A percentile compares a stretch with the other conserved stretches of the same genome.
phyloP scores from a whole-genome alignment of 1,140 invertebrate genomes.

The Drosophila santomea region DNA sequence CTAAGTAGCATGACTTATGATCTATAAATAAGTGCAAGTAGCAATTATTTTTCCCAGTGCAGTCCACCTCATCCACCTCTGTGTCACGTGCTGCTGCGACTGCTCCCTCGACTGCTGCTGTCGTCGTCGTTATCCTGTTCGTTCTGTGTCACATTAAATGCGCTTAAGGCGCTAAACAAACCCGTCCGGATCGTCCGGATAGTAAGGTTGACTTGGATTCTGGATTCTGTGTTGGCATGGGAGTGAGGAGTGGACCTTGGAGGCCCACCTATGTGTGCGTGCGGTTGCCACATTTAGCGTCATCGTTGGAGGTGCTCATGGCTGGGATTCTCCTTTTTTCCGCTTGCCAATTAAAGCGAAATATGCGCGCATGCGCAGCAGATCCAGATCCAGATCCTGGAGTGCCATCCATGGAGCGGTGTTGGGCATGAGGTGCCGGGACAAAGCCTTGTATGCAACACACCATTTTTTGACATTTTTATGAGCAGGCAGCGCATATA shows the following conservation, averaged over 20 bases:
- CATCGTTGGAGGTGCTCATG: slow-evolving; percentile 74
- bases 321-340: slow-evolving; percentile 25
- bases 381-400: slow-evolving; percentile 29
- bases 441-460: slow-evolving; percentile 67
- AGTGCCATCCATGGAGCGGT: slow-evolving; percentile 28
- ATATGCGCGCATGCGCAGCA: slow-evolving; percentile 78
- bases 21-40: no score
- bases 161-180: slow-evolving; percentile 83
- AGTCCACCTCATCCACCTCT: slow-evolving; percentile 53
- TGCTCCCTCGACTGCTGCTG: slow-evolving; percentile 43
- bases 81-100: slow-evolving; percentile 73
- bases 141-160: slow-evolving; percentile 83
- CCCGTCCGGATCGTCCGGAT: slow-evolving; percentile 39
- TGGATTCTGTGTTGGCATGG: not conserved
- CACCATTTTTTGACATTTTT: slow-evolving; percentile 84
- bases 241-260: slow-evolving; percentile 1
- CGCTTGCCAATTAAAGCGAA: slow-evolving; percentile 80
- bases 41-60: slow-evolving; percentile 6
- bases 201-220: not conserved
- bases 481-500: slow-evolving; percentile 84
- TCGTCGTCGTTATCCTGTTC: slow-evolving; percentile 82
- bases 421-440: slow-evolving; percentile 23
- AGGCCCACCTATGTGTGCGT: slow-evolving; percentile 77
- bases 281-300: slow-evolving; percentile 74
- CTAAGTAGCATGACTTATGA: no score